Base-by-base conservation (phyloP, 2,797 vertebrate genomes). In the Eleutherodactylus coqui region DNA sequence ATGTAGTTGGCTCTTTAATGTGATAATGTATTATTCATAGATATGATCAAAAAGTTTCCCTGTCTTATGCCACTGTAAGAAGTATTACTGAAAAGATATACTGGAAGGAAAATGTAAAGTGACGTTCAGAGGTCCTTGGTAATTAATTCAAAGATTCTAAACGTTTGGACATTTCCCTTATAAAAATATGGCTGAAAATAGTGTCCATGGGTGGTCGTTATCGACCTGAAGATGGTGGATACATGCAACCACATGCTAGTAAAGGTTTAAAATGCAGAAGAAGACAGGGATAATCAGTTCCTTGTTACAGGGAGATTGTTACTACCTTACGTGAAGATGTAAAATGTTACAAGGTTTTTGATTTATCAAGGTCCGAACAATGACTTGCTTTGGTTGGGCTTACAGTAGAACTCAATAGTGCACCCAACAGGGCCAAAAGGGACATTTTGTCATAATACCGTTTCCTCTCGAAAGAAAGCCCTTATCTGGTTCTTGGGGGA, bases 11-110 rank as follows among this genome's bases (percentile, higher is more conserved):
- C 13, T 8, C 67, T 70, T 70, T 21, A 70, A 19, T 24, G 34
- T 24, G 19, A 70, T 53, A 86, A 85, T 89, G 86, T 88, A 73
- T 72, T 55, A 89, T 87, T 89, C 43, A 73, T 29, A 80, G 73
- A 32, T 60, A 75, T 58, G 69, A 70, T 70, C 67, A 70, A 70
- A 70, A 41, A 70, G 67, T 41, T 69, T 69, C 67, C 13, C 34
- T 41, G 67, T 70, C 67, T 70, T 41, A 41, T 70, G 67, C 41
- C 67, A 41, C 64, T 36, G 67, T 70, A 21, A 70, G 67, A 69
- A 69, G 36, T 70, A 24, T 24, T 70, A 70, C 36, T 64, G 60
- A 64, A 64, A 34, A 1, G 4, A 64, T 64, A 32, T 32, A 64
- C 29, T 70, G 36, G 67, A 70, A 41, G 21, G 21, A 70, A 69